Conservation (phyloP, 2,113 vertebrate genomes). For the Leucoraja erinaceus region DNA sequence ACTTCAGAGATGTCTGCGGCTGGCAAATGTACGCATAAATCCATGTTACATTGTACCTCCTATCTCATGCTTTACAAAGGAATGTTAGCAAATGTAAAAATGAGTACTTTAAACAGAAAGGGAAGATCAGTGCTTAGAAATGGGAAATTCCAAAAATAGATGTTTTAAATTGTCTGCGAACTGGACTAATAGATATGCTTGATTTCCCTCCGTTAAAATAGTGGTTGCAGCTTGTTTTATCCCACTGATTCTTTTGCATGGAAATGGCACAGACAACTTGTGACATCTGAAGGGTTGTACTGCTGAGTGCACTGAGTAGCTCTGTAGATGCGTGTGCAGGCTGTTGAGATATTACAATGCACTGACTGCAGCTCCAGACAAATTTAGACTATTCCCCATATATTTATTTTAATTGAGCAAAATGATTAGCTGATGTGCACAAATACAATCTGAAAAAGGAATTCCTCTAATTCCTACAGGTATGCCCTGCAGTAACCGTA, state of each 20-base stretch:
- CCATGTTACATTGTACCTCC: neutral
- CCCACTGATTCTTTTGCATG: neutral
- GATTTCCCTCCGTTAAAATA: neutral
- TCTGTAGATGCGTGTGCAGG: neutral
- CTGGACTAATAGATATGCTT: neutral
- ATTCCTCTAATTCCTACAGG: neutral
- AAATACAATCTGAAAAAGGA: neutral
- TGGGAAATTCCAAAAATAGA: neutral
- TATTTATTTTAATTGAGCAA: slow-evolving; percentile 27
- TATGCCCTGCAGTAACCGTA: neutral
- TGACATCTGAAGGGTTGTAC: neutral
- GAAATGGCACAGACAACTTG: neutral
- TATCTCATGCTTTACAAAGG: neutral
- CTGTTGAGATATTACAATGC: neutral
- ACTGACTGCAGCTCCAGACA: neutral
- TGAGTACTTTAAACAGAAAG: neutral
- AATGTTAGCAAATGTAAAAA: neutral
- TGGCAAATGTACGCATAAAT: neutral
- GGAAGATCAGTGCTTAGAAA: neutral
- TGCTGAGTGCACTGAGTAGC: neutral
- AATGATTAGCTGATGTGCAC: neutral
- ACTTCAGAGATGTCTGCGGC: too few species aligned
- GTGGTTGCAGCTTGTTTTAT: neutral
- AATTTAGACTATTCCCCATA: neutral
- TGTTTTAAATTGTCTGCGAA: neutral